phyloP scores from a whole-genome alignment of 2,113 vertebrate species.

The Lipophrys pholis region DNA sequence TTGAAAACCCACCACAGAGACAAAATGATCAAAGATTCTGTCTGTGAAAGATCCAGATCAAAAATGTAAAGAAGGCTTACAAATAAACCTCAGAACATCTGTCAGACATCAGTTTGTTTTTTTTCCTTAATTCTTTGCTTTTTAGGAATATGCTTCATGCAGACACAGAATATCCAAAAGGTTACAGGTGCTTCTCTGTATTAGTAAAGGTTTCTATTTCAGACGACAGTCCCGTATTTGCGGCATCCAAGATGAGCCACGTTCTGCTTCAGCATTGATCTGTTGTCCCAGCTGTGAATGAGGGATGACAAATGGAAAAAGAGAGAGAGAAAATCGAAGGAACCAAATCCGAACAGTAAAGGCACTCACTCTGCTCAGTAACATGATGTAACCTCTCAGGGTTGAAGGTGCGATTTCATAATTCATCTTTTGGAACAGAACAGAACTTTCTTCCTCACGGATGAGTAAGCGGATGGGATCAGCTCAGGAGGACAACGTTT shows the following conservation, averaged over 20 bases:
- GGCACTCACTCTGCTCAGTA: background rate
- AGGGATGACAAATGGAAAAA: background rate
- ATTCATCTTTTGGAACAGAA: background rate
- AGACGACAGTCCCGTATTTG: background rate
- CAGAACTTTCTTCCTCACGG: background rate
- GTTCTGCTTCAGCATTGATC: background rate
- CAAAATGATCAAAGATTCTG: background rate
- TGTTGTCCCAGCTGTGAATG: background rate
- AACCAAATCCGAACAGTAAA: background rate
- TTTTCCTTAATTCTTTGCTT: background rate
- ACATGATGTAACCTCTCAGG: background rate
- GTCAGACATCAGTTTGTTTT: background rate
- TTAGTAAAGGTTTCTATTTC: background rate
- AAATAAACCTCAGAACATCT: too few species aligned
- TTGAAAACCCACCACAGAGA: background rate
- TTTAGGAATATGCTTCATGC: background rate
- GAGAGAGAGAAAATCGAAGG: background rate
- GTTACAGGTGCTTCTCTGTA: background rate
- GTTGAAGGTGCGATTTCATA: background rate
- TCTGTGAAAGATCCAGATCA: too few species aligned
- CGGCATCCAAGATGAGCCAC: background rate
- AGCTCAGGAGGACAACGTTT: background rate
- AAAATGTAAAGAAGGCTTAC: too few species aligned
- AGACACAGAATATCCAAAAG: background rate
- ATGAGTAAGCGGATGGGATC: background rate